phyloP scores from a whole-genome alignment of 2,888 invertebrate species.

The Dynastes grantii region DNA sequence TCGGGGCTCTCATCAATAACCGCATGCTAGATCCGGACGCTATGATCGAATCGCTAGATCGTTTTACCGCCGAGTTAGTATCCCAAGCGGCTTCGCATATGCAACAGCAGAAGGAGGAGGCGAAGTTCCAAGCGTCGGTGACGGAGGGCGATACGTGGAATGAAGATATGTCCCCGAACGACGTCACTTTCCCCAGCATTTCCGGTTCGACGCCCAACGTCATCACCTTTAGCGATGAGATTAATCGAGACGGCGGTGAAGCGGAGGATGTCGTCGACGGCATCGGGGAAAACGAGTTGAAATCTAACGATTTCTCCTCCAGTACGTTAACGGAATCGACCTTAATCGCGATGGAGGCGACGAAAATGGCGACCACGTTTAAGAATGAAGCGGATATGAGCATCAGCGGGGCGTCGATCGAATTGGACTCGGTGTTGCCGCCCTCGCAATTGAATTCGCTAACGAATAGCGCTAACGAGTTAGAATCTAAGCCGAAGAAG shows the following conservation, averaged over 20 bases:
- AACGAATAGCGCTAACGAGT: conserved; percentile 71
- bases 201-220: conserved; percentile 83
- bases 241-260: conserved; percentile 50
- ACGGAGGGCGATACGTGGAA: conserved; percentile 83
- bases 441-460: conserved; percentile 84
- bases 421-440: conserved; percentile 83
- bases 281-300: conserved; percentile 55
- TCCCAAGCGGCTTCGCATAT: conserved; percentile 78
- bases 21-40: conserved; percentile 76
- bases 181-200: conserved; percentile 86
- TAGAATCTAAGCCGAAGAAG: conserved; percentile 57
- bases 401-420: conserved; percentile 77
- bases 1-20: conserved; percentile 61
- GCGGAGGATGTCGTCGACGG: conserved; percentile 58
- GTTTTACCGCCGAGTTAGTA: conserved; percentile 78
- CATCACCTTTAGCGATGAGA: conserved; percentile 77
- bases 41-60: conserved; percentile 79
- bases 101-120: conserved; percentile 67
- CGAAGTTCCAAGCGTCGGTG: conserved; percentile 56
- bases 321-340: conserved; percentile 80
- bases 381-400: conserved; percentile 73
- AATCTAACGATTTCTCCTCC: conserved; percentile 70
- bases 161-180: conserved; percentile 83
- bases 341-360: conserved; percentile 83
- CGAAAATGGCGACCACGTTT: conserved; percentile 78